Evolutionary conservation across 1,140 invertebrate genomes (phyloP).

Genomic region (Zaprionus africanus): DNA sequence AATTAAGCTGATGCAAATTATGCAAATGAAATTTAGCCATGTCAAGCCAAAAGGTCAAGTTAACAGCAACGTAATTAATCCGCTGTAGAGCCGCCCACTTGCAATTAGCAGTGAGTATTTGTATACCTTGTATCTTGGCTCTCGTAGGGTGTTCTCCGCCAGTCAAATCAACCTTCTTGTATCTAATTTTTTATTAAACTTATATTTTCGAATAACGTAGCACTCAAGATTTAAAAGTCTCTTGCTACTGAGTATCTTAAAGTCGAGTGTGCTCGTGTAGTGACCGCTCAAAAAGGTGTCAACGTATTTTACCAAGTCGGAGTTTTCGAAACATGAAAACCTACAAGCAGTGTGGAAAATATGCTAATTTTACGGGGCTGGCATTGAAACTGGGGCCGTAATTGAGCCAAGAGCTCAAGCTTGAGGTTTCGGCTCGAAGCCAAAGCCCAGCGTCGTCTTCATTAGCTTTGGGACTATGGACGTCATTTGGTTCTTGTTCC

Average conservation of each 20-base stretch:
- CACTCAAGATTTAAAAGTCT: background rate
- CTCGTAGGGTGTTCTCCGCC: background rate
- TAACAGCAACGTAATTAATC: slow-evolving; percentile 68
- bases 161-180: slow-evolving; percentile 12
- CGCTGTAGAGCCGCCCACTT: slow-evolving; percentile 67
- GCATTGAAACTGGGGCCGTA: slow-evolving; percentile 72
- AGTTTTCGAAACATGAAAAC: slow-evolving; percentile 60
- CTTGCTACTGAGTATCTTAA: background rate
- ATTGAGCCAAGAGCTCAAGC: slow-evolving; percentile 64
- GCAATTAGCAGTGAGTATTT: slow-evolving; percentile 68
- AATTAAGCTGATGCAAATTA: slow-evolving; percentile 69
- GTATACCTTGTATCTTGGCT: background rate
- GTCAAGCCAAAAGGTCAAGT: slow-evolving; percentile 61
- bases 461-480: slow-evolving; percentile 40
- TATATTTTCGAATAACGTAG: background rate
- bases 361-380: slow-evolving; percentile 72
- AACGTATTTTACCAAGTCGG: slow-evolving; percentile 69
- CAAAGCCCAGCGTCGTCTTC: slow-evolving; percentile 35
- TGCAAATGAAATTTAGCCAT: slow-evolving; percentile 64
- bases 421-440: slow-evolving; percentile 48
- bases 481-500: slow-evolving; percentile 29
- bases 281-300: slow-evolving; percentile 58
- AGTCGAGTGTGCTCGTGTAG: background rate
- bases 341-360: slow-evolving; percentile 51
- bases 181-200: background rate